These are phyloP conservation scores for Drosophila quasianomalipes DNA, from an alignment of 2,888 invertebrate species.

Conservation along the genomic window DNA sequence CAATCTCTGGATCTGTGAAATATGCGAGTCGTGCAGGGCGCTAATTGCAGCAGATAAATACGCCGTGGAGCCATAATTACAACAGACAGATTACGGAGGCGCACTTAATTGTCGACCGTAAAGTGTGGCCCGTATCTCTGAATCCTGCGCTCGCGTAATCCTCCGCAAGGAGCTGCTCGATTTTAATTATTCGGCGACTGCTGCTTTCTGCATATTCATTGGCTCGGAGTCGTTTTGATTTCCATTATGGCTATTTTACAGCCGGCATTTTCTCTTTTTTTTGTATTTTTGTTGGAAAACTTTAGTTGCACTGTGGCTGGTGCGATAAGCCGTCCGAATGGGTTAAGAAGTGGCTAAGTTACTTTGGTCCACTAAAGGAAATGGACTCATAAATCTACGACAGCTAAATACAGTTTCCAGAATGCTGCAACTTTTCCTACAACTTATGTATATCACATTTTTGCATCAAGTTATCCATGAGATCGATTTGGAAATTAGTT, in stretches of 20 bases:
- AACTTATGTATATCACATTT: background rate
- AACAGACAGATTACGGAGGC: constrained; percentile 77
- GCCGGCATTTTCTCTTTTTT: constrained; percentile 5
- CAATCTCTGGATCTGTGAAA: constrained; percentile 74
- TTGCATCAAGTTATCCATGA: constrained; percentile 36
- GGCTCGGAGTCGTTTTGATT: constrained; percentile 59
- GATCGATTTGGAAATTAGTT: constrained; percentile 8
- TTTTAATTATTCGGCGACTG: constrained; percentile 78
- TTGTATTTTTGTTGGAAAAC: constrained; percentile 28
- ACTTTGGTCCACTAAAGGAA: constrained; percentile 15
- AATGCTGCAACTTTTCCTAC: background rate
- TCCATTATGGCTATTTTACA: constrained; percentile 59
- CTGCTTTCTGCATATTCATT: constrained; percentile 55
- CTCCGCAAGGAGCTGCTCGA: constrained; percentile 59
- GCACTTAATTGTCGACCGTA: constrained; percentile 80
- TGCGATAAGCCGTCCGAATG: constrained; percentile 60
- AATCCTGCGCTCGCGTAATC: constrained; percentile 44
- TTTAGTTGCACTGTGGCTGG: constrained; percentile 57
- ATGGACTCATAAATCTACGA: constrained; percentile 42
- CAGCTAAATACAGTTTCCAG: background rate
- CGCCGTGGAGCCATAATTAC: constrained; percentile 79
- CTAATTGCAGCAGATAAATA: constrained; percentile 82
- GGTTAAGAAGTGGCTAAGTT: constrained; percentile 39
- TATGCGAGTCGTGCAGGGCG: constrained; percentile 71
- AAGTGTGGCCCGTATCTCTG: constrained; percentile 68